Conservation (phyloP, 2,797 vertebrate genomes). For the Tragelaphus eurycerus region DNA sequence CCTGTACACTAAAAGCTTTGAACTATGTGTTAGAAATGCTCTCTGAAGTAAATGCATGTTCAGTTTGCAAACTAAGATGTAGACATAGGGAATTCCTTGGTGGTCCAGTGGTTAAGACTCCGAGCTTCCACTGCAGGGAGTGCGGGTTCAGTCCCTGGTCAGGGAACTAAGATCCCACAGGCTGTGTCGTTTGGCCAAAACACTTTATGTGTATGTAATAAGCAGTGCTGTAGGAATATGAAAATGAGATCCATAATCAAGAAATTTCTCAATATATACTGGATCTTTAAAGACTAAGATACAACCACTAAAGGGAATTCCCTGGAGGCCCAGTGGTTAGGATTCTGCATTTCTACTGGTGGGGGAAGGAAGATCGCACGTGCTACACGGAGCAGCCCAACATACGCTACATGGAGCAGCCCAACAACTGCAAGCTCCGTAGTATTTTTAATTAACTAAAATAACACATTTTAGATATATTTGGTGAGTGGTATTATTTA, state of each 20-base stretch:
- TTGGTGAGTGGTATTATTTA: not conserved
- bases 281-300: slow-evolving; percentile 7
- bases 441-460: not conserved
- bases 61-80: not conserved
- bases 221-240: not conserved
- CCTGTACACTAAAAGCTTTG: not conserved
- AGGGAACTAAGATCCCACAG: not conserved
- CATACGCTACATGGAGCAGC: fast-evolving
- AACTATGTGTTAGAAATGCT: not conserved
- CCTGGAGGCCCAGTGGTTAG: not conserved
- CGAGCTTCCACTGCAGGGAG: not conserved
- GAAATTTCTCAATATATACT: not conserved
- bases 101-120: not conserved
- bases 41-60: not conserved
- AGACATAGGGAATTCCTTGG: not conserved
- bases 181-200: not conserved
- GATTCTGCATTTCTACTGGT: not conserved
- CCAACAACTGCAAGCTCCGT: not conserved
- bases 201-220: not conserved
- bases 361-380: not conserved
- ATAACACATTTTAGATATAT: not conserved
- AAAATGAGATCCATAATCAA: not conserved
- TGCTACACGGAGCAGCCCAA: not conserved
- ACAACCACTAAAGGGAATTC: not conserved
- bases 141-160: not conserved